Evolutionary conservation across 2,888 invertebrate species (phyloP).

Genomic region (Acanthosepion esculentum): DNA sequence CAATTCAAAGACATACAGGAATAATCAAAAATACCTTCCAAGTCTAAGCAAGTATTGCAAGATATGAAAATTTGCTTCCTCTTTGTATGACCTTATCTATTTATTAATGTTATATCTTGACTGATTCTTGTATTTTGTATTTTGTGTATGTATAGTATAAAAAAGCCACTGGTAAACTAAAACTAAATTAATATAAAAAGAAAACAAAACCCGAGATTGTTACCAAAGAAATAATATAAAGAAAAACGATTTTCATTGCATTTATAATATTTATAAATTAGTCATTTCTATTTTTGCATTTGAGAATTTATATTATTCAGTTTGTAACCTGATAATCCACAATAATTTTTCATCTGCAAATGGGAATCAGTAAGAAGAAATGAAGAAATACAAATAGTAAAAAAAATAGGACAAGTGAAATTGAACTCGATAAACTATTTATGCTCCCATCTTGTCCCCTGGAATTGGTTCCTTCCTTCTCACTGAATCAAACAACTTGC

Average conservation of each 20-base stretch:
- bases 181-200: too few species aligned
- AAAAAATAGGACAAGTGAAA: neutral
- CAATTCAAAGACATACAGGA: too few species aligned
- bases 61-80: too few species aligned
- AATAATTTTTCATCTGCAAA: neutral
- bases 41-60: too few species aligned
- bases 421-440: neutral
- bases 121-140: too few species aligned
- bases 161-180: too few species aligned
- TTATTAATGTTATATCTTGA: too few species aligned
- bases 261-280: neutral
- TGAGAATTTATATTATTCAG: neutral
- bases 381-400: neutral
- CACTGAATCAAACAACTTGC: slow-evolving; percentile 33
- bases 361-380: neutral
- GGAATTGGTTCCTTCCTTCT: neutral
- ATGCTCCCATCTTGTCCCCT: neutral
- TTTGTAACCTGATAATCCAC: slow-evolving; percentile 33
- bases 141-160: too few species aligned
- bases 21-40: too few species aligned
- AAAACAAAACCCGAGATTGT: too few species aligned
- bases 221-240: neutral
- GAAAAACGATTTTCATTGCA: neutral
- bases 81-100: too few species aligned
- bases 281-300: neutral